Conservation (phyloP, 2,113 vertebrate species). For the Glaucidium brasilianum region DNA sequence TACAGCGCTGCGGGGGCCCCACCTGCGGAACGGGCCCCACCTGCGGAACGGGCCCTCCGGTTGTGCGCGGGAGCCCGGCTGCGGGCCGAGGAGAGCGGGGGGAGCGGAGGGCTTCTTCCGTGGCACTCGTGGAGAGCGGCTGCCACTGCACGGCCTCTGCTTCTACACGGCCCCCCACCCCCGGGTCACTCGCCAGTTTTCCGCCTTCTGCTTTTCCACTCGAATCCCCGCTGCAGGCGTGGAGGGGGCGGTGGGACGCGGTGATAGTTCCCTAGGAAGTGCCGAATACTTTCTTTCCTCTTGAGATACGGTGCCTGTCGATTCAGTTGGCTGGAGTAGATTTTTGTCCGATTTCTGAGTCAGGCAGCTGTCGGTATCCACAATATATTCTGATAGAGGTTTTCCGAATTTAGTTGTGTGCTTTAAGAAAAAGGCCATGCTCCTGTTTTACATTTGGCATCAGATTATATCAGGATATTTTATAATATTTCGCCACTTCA, state of each 20-base stretch:
- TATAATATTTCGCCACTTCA: background rate
- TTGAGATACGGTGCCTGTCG: background rate
- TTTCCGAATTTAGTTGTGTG: background rate
- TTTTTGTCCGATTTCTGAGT: background rate
- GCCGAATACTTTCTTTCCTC: background rate
- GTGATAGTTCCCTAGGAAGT: fast-evolving
- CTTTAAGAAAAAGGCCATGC: background rate
- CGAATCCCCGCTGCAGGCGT: fast-evolving
- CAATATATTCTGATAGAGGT: fast-evolving
- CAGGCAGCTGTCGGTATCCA: background rate
- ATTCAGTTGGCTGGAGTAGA: fast-evolving
- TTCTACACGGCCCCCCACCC: too few relatives aligned
- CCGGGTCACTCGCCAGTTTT: too few relatives aligned
- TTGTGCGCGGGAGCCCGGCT: background rate
- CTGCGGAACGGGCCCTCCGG: background rate
- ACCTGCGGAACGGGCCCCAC: background rate
- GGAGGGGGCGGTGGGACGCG: background rate
- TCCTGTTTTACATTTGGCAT: background rate
- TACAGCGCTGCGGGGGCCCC: background rate
- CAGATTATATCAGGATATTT: fast-evolving
- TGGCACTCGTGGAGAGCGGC: too few relatives aligned
- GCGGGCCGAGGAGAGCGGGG: background rate
- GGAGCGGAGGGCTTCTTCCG: background rate
- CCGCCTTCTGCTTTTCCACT: background rate
- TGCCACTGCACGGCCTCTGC: background rate